Evolutionary conservation across 2,113 vertebrate species (phyloP).

Genomic region (Myrmecophaga tridactyla): DNA sequence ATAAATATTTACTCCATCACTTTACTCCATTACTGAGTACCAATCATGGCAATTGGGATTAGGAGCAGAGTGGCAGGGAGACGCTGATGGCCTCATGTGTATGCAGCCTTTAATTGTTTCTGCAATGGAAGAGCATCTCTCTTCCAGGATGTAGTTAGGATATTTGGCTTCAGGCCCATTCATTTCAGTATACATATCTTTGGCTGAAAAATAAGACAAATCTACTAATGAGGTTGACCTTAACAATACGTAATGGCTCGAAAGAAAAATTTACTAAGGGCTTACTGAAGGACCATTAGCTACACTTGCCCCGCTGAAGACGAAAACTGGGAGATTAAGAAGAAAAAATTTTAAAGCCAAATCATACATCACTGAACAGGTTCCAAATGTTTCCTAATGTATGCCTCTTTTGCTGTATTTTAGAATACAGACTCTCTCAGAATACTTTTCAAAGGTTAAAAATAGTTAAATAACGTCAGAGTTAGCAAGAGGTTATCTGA

Average conservation of each 20-base stretch:
- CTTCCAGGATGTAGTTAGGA: constrained; percentile 56
- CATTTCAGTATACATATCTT: constrained; percentile 33
- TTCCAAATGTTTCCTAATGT: constrained; percentile 23
- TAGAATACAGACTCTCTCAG: neutral
- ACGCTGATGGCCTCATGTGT: neutral
- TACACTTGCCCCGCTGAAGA: constrained; percentile 7
- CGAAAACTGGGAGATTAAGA: constrained; percentile 66
- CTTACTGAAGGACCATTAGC: constrained; percentile 68
- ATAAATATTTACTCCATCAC: constrained; percentile 44
- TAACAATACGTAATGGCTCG: constrained; percentile 46
- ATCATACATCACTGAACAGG: constrained; percentile 1
- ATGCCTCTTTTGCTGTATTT: neutral
- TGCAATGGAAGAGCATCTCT: neutral
- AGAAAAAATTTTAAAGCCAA: constrained; percentile 56
- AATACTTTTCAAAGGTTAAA: constrained; percentile 23
- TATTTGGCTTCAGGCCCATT: neutral
- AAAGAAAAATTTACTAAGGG: constrained; percentile 66
- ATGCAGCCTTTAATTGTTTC: neutral
- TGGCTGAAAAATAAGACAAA: constrained; percentile 52
- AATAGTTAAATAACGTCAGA: constrained; percentile 27
- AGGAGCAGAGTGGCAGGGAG: neutral
- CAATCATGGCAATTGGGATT: neutral
- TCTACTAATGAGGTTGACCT: constrained; percentile 67
- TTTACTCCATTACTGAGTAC: neutral
- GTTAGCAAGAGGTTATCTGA: constrained; percentile 32